Conservation (phyloP, 1,140 invertebrate genomes). For the Laupala kohalensis region DNA sequence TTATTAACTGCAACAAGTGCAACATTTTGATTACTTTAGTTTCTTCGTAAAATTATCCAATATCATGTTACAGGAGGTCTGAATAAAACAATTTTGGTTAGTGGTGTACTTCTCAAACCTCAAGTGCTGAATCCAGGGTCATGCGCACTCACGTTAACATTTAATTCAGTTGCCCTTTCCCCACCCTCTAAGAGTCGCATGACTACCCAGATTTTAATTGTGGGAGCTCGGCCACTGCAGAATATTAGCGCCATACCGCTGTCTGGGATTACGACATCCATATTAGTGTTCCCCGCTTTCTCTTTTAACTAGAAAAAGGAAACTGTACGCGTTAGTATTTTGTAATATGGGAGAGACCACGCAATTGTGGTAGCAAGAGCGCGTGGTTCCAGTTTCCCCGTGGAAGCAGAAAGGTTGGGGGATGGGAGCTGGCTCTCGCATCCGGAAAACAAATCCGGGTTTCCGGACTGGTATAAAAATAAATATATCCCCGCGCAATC, state of each 20-base stretch:
- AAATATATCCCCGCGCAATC: neutral
- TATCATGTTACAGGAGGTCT: no score
- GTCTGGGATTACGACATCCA: neutral
- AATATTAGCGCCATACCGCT: neutral
- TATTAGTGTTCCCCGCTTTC: neutral
- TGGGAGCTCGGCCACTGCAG: neutral
- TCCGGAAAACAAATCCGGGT: neutral
- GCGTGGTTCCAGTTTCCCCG: neutral
- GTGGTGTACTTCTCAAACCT: no score
- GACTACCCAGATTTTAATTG: neutral
- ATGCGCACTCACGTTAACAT: neutral
- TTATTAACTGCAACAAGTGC: no score
- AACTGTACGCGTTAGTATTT: neutral
- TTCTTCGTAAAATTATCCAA: no score
- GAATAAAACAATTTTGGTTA: no score
- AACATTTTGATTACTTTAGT: no score
- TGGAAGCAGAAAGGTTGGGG: neutral
- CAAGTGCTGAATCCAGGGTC: no score
- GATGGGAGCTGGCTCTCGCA: neutral
- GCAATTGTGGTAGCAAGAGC: neutral
- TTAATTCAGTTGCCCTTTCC: neutral
- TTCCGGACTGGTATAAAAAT: neutral
- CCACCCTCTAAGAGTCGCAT: neutral
- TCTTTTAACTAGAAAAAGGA: neutral
- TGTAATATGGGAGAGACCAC: neutral